A percentile compares a stretch with the other conserved stretches of the same genome.
Evolutionary conservation across 2,113 vertebrate species (phyloP).

Genomic region (Amphiprion ocellaris): DNA sequence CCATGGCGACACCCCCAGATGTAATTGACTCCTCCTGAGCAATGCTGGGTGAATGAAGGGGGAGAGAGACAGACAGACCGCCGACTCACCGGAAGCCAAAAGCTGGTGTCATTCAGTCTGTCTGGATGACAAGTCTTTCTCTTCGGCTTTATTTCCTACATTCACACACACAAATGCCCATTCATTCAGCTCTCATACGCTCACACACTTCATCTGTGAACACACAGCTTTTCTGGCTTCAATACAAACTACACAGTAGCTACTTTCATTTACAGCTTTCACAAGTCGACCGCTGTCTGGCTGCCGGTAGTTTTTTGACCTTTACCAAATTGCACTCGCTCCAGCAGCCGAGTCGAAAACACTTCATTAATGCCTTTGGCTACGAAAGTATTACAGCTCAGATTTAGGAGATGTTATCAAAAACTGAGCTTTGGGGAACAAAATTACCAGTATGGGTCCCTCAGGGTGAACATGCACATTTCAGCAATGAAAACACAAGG

Average conservation of each 20-base stretch:
- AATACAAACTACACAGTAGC: not conserved
- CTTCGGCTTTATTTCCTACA: constrained; percentile 34
- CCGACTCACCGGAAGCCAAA: constrained; percentile 69
- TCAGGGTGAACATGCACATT: not conserved
- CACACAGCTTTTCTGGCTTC: not conserved
- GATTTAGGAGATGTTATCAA: not conserved
- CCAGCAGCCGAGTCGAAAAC: not conserved
- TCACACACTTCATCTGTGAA: not conserved
- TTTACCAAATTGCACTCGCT: constrained; percentile 6
- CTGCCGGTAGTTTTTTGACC: constrained; percentile 14
- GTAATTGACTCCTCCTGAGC: constrained; percentile 72
- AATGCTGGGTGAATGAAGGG: constrained; percentile 44
- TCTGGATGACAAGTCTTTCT: constrained; percentile 37
- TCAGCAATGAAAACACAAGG: not conserved
- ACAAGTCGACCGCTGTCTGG: not conserved
- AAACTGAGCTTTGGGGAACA: too few relatives aligned
- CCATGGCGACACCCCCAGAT: constrained; percentile 76
- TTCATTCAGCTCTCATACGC: not conserved
- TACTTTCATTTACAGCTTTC: constrained; percentile 11
- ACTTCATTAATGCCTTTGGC: not conserved
- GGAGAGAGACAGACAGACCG: constrained; percentile 27
- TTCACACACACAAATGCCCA: constrained; percentile 12
- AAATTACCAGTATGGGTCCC: not conserved
- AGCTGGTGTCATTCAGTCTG: constrained; percentile 71
- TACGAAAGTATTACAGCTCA: not conserved